A percentile compares a stretch with the other conserved stretches of the same genome.
Conservation (phyloP, 2,797 vertebrate species). For the Halcyon chelicuti region DNA sequence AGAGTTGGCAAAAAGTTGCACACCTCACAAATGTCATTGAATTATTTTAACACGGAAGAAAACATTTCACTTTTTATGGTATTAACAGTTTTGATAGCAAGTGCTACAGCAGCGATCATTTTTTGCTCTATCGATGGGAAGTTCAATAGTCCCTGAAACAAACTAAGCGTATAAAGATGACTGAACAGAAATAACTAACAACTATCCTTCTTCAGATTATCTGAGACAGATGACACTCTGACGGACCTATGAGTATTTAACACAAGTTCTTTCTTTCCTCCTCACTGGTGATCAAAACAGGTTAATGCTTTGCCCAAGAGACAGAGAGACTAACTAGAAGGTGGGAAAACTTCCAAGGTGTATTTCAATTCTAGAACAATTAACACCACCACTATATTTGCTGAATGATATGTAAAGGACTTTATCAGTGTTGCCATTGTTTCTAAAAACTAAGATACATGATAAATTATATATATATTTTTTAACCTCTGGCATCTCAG, state of each 20-base stretch:
- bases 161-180: neutral
- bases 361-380: neutral
- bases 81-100: slow-evolving; percentile 49
- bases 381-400: neutral
- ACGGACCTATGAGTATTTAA: neutral
- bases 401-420: neutral
- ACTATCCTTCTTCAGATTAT: neutral
- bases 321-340: neutral
- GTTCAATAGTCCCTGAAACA: slow-evolving; percentile 1
- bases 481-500: neutral
- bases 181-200: neutral
- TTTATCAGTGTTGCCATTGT: neutral
- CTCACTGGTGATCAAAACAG: neutral
- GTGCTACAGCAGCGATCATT: slow-evolving; percentile 2
- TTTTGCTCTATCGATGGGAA: slow-evolving; percentile 14
- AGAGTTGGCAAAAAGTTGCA: slow-evolving; percentile 68
- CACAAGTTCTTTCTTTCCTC: neutral
- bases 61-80: slow-evolving; percentile 29
- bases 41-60: slow-evolving; percentile 72
- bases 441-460: neutral
- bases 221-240: neutral
- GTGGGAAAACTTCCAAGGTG: neutral
- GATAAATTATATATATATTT: neutral
- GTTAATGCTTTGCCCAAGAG: neutral
- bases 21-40: slow-evolving; percentile 74